phyloP scores from a whole-genome alignment of 2,113 vertebrate genomes.

The Cepphus grylle region DNA sequence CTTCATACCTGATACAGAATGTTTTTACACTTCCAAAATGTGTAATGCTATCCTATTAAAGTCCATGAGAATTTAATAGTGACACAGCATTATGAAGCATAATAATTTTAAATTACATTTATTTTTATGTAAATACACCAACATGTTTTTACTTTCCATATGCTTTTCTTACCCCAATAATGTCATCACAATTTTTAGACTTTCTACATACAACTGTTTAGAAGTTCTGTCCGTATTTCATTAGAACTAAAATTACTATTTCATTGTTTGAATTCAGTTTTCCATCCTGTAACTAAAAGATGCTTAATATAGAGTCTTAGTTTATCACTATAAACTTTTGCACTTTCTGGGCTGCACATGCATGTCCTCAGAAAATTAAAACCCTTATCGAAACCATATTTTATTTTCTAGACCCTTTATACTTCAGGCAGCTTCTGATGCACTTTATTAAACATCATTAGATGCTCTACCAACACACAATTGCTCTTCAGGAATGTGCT shows the following conservation, averaged over 20 bases:
- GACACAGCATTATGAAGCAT: neutral
- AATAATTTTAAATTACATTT: neutral
- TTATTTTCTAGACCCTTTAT: neutral
- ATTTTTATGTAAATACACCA: neutral
- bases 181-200: neutral
- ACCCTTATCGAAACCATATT: neutral
- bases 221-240: neutral
- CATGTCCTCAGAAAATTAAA: neutral
- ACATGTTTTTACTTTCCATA: neutral
- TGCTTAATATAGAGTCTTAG: neutral
- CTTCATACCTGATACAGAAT: neutral
- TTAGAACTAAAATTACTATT: constrained; percentile 9
- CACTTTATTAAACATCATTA: neutral
- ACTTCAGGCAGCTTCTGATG: neutral
- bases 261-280: neutral
- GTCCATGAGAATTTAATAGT: neutral
- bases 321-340: neutral
- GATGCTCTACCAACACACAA: neutral
- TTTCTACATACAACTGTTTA: neutral
- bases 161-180: neutral
- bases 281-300: neutral
- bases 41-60: neutral
- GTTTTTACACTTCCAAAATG: neutral
- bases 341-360: neutral
- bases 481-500: neutral